Evolutionary conservation across 53 echinoderm and acorn worm species (phyloP), one percentile per base, ranked within the genome.

Genomic region (Actinopyga echinites): DNA sequence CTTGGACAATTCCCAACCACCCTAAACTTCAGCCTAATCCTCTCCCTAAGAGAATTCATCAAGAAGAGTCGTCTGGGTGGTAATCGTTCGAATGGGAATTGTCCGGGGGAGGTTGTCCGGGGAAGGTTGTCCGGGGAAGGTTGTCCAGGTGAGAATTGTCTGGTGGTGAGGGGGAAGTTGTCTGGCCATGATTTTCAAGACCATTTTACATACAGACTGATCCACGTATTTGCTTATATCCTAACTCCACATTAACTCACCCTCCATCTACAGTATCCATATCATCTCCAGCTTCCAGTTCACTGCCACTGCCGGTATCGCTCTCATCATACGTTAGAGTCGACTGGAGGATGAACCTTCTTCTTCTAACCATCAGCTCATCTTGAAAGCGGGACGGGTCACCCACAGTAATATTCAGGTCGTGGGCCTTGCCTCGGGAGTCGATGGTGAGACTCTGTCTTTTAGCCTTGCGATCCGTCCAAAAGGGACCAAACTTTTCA

Each of bases 351-450:
- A 89, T 55, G 31, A 92, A 65, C 30, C 87, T 78, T 9, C 90
- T 60, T 58, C 87, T 33, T 8, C 90, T 45, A 15, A 55, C 55
- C 34, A 54, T 60, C 42, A 43, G 62, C 19, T 85, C 87, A 28
- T 79, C 87, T 69, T 68, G 45, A 7, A 91, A 86, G 22, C 91
- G 69, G 25, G 87, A 89, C 0, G 96, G 96, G 43, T 95, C 96
- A 32, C 87, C 79, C 13, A 93, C 80, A 42, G 96, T 93, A 9
- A 83, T 79, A 64, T 95, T 95, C 69, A 95, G 64, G 67, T 92
- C 90, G 4, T 84, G 6, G 17, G 62, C 83, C 56, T 67, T 80
- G 40, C 84, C 74, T 10, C 83, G 79, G 52, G 66, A 55, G 40
- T 85, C 85, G 59, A 86, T 23, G 13, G 52, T 35, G 15, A 21